Evolutionary conservation across 2,888 invertebrate species (phyloP).

Genomic region (Trisateles emortualis): DNA sequence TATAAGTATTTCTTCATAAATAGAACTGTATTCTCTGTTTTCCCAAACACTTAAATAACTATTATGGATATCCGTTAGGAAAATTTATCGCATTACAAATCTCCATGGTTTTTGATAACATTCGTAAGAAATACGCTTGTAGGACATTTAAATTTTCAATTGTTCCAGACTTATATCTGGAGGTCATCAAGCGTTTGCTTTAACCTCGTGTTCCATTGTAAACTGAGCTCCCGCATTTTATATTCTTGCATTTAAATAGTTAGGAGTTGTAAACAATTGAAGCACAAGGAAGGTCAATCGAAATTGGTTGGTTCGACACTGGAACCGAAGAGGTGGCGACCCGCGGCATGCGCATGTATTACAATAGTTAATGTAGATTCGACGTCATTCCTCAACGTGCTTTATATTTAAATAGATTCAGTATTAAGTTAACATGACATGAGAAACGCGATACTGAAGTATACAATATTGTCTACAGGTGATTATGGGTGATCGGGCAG

Average conservation of each 20-base stretch:
- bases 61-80: background rate
- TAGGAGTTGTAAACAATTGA: slow-evolving; percentile 4
- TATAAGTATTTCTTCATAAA: background rate
- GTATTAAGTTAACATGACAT: slow-evolving; percentile 15
- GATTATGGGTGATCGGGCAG: slow-evolving; percentile 98
- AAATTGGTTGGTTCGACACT: slow-evolving; percentile 56
- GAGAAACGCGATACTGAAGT: slow-evolving; percentile 7
- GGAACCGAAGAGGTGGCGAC: slow-evolving; percentile 69
- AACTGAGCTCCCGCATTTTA: slow-evolving; percentile 45
- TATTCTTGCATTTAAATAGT: slow-evolving; percentile 13
- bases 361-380: slow-evolving; percentile 78
- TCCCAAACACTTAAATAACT: too few relatives aligned
- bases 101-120: background rate
- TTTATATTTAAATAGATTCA: slow-evolving; percentile 61
- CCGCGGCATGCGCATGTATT: slow-evolving; percentile 76
- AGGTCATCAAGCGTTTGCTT: slow-evolving; percentile 72
- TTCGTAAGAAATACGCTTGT: background rate
- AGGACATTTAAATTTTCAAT: slow-evolving; percentile 56
- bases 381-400: slow-evolving; percentile 62
- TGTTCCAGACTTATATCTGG: slow-evolving; percentile 64
- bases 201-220: slow-evolving; percentile 55
- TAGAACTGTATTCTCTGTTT: background rate
- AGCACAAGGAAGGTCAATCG: slow-evolving; percentile 54
- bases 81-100: background rate
- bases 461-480: slow-evolving; percentile 90